Base-by-base conservation (phyloP, 1,140 invertebrate genomes). In the Aphaenogaster rudis region DNA sequence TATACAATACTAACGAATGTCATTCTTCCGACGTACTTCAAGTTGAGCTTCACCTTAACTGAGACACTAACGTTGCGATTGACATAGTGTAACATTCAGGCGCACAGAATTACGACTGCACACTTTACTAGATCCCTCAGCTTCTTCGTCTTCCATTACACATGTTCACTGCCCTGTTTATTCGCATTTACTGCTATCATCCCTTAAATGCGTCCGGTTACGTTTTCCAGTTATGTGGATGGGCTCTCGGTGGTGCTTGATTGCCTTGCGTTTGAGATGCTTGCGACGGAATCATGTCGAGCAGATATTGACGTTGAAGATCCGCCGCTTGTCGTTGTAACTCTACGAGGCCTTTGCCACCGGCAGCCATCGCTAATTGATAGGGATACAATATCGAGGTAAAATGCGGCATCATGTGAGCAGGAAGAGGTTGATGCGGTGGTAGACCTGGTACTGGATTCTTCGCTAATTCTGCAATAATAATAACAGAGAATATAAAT, bases 221-320 rank as follows among this genome's bases (percentile, higher is more conserved):
- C 95, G 95, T 95, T 87, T 95, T 95, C 95, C 95, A 95, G 84
- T 95, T 95, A 80, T 95, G 95, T 39, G 94, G 95, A 90, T 95
- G 95, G 77, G 95, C 94, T 74, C 95, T 93, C 1, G 95, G 91
- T 48, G 94, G 94, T 69, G 95, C 94, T 86, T 95, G 95, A 80
- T 93, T 95, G 7, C 93, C 92, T 86, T 96, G 95, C 57, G 93
- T 93, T 86, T 95, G 94, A 13, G 95, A 92, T 15, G 95, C 92
- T 79, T 95, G 95, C 52, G 96, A 96, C n/a, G 98, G 98, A 91
- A 99, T 99, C 98, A 99, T 99, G 94, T 99, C 99, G 42, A 99
- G 96, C 88, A 99, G 96, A 96, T 99, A 99, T 95, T 99, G 99
- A 66, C 99, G 96, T 95, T 99, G 99, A 63, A 99, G 95, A 93